A percentile compares a stretch with the other conserved stretches of the same genome.
Evolutionary conservation across 1,140 invertebrate genomes (phyloP).

Genomic region (Drosophila auraria): DNA sequence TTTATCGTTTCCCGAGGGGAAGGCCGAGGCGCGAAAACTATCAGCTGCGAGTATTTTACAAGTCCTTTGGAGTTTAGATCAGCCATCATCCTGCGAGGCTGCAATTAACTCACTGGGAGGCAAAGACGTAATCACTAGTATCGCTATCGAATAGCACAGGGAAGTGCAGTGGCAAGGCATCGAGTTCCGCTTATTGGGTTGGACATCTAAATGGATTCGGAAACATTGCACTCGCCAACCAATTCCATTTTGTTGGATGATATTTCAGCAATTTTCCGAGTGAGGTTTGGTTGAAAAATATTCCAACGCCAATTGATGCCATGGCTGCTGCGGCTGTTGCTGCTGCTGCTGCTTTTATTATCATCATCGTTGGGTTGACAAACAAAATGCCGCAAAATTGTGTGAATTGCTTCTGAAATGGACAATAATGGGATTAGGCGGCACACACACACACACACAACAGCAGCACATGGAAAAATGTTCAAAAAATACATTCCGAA

Average conservation of each 20-base stretch:
- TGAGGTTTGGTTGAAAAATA: slow-evolving; percentile 12
- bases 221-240: slow-evolving; percentile 45
- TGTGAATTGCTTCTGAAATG: slow-evolving; percentile 45
- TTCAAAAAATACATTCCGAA: slow-evolving; percentile 20
- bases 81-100: not conserved
- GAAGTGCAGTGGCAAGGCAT: slow-evolving; percentile 15
- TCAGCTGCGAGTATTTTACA: slow-evolving; percentile 16
- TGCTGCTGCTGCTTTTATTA: slow-evolving; percentile 22
- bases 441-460: not conserved
- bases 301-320: slow-evolving; percentile 29
- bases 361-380: slow-evolving; percentile 29
- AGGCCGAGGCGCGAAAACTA: slow-evolving; percentile 53
- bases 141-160: not conserved
- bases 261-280: slow-evolving; percentile 39
- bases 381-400: slow-evolving; percentile 59
- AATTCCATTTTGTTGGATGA: slow-evolving; percentile 43
- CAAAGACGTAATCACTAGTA: slow-evolving; percentile 1
- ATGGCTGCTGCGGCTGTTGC: slow-evolving; percentile 2
- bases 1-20: slow-evolving; percentile 62
- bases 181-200: slow-evolving; percentile 52
- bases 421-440: slow-evolving; percentile 48
- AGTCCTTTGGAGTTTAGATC: not conserved
- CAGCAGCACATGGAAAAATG: not conserved
- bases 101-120: slow-evolving; percentile 37
- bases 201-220: slow-evolving; percentile 63